Conservation (phyloP, 2,888 invertebrate species). For the Oligia fasciuncula region DNA sequence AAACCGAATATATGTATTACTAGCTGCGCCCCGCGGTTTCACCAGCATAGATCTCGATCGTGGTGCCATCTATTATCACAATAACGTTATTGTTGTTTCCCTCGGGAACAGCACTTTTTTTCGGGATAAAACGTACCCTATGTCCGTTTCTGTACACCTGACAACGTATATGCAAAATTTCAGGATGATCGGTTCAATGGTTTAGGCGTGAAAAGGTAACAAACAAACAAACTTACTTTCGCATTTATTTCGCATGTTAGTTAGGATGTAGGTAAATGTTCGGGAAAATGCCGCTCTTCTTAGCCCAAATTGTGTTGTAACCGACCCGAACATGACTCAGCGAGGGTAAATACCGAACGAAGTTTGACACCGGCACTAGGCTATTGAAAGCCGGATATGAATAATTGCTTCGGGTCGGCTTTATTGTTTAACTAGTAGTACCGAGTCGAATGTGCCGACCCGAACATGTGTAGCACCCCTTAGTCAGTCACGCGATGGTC, state of each 20-base stretch:
- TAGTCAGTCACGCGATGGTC: constrained; percentile 22
- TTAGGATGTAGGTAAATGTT: not conserved
- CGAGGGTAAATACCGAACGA: not conserved
- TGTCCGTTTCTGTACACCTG: too few species aligned
- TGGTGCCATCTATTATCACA: too few species aligned
- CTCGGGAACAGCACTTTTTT: too few species aligned
- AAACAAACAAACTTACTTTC: too few species aligned
- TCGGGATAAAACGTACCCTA: too few species aligned
- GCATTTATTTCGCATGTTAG: too few species aligned
- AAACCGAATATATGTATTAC: not conserved
- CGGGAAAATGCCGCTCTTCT: not conserved
- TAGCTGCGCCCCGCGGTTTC: too few species aligned
- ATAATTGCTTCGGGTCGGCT: not conserved
- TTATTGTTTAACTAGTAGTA: not conserved
- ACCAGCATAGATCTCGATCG: too few species aligned
- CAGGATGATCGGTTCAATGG: too few species aligned
- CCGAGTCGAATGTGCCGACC: not conserved
- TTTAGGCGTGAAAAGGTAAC: too few species aligned
- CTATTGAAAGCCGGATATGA: not conserved
- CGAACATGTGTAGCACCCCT: not conserved
- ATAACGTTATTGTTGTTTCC: too few species aligned
- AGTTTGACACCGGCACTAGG: not conserved
- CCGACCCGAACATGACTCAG: not conserved
- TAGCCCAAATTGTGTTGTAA: not conserved
- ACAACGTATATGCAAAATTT: too few species aligned